Conservation (phyloP, 2,797 vertebrate genomes). For the Mormyrops boulengeri region DNA sequence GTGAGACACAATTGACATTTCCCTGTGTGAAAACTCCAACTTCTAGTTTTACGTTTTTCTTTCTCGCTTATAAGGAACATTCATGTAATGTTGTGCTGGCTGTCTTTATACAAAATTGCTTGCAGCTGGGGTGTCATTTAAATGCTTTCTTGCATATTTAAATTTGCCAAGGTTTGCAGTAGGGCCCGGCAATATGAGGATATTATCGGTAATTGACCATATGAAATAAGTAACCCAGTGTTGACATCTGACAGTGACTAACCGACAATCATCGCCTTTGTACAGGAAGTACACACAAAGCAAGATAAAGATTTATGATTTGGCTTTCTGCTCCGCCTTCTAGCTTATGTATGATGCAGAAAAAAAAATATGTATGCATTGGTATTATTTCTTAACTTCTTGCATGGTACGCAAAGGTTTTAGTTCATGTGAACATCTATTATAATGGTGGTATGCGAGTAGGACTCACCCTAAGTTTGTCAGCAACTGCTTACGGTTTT, state of each 20-base stretch:
- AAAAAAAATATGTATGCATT: too few species aligned
- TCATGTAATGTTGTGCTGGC: neutral
- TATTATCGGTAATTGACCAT: neutral
- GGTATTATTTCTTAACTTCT: too few species aligned
- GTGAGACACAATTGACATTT: conserved; percentile 24
- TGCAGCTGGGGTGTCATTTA: neutral
- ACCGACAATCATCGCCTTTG: neutral
- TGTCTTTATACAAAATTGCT: neutral
- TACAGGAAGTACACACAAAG: neutral
- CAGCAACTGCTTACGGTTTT: neutral
- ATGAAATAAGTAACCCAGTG: neutral
- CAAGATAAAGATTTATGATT: too few species aligned
- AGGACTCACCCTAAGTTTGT: neutral
- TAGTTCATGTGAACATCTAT: neutral
- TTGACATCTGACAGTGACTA: neutral
- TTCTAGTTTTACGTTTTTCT: neutral
- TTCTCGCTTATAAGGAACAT: neutral
- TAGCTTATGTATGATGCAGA: too few species aligned
- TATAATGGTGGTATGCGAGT: neutral
- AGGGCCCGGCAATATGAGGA: neutral
- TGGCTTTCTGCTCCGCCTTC: neutral
- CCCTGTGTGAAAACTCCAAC: neutral
- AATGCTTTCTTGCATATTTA: neutral
- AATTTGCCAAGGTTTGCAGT: neutral
- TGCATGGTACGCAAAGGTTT: neutral